Evolutionary conservation across 2,113 vertebrate species (phyloP), one percentile per base, ranked within the genome.

Genomic region (Pipra filicauda): DNA sequence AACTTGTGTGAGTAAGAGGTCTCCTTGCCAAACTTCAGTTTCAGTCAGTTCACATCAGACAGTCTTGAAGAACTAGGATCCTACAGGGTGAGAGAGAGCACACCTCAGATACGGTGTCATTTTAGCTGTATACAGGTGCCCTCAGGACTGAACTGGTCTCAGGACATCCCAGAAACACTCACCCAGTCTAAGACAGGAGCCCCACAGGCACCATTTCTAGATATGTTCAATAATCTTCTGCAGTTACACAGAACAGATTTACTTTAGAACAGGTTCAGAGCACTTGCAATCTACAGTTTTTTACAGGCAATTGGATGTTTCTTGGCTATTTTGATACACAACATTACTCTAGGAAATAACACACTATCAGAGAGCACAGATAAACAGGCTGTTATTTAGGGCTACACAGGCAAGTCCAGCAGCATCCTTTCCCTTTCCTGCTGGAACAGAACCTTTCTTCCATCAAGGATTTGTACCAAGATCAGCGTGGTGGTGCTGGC

Each of bases 401-500:
- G 58, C 49, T 46, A 5, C 54, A 21, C 24, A 5, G 28, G 51
- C 64, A 62, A 67, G n/a, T 33, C 44, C 17, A 64, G 78, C 75
- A 85, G 54, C 51, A 58, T n/a, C 84, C 57, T 37, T 27, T 30
- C 28, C 30, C 27, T 51, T 69, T 17, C 4, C 64, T 58, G 44
- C 37, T 16, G 4, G 11, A 82, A 30, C 62, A 62, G 54, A 28
- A 15, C 8, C 65, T 54, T 15, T 23, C 13, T 61, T 28, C 67
- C 31, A 61, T 1, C 11, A 2, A 8, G 19, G 28, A 2, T 59
- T 31, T 33, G 43, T 10, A 23, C 35, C 37, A 6, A 20, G 28
- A 28, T 2, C 48, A 30, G 44, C 0, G 0, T 0, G 13, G n/a
- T 24, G 18, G 20, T 12, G 23, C 15, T 37, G 58, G 59, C 37